Base-by-base conservation (phyloP, 2,888 invertebrate species). In the Autographa pulchrina region DNA sequence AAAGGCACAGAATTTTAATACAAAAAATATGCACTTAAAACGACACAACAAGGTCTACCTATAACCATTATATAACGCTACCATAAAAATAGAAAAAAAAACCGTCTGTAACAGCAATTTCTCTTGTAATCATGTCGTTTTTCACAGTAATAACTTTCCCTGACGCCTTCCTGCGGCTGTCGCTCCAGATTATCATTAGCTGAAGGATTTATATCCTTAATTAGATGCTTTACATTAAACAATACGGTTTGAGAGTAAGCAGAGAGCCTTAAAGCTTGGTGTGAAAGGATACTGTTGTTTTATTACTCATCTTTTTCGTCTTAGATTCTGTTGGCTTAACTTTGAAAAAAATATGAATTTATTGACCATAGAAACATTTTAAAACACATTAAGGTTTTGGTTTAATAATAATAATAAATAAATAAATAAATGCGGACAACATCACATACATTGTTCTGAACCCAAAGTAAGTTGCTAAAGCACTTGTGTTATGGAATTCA, bases 141-240 rank as follows among this genome's bases (percentile, higher is more conserved):
- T 38, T 61, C 66, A 52, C 16, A 52, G 52, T 61, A 60, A 66
- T 60, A 61, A 66, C n/a, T 35, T 52, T 32, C 18, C 63, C 35
- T 54, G 52, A 20, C 35, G 54, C 20, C 13, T 56, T 56, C 48
- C 35, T 61, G 16, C 14, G 35, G 20, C 18, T 25, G 52, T 60
- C 13, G n/a, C 56, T 3, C 16, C 35, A 61, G 52, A 16, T 60
- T 35, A 60, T 66, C 35, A 48, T 20, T 31, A 48, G 16, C 35
- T 66, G 48, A 20, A 35, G n/a, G 25, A 66, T 61, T 60, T 61
- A 66, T 65, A 35, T 48, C 25, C 65, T n/a, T 58, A 13, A 65
- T 31, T 59, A 31, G 31, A 32, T 59, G 31, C 32, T 32, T 32
- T 32, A 32, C 59, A 32, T 32, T 32, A n/a, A 32, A n/a, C 16